phyloP scores from a whole-genome alignment of 2,113 vertebrate genomes.

The Dicerorhinus sumatrensis region DNA sequence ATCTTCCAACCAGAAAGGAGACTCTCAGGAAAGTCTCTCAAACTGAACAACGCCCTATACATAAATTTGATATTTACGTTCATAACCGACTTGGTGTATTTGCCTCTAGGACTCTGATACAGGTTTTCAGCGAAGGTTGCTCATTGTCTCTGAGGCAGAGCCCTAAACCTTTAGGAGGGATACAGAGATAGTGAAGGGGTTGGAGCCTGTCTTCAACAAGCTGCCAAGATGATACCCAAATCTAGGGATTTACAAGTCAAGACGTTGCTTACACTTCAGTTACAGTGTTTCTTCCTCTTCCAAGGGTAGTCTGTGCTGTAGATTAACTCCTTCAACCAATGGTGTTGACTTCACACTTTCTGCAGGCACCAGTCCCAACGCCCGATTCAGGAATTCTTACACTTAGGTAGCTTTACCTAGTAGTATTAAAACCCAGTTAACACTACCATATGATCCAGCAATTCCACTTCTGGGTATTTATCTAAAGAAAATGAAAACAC shows the following conservation, averaged over 20 bases:
- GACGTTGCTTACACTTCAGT: background rate
- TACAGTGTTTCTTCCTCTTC: background rate
- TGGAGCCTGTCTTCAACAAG: background rate
- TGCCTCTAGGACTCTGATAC: background rate
- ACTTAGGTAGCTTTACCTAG: background rate
- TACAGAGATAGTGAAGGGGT: background rate
- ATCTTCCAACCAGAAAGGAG: background rate
- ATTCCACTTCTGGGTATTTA: too few relatives aligned
- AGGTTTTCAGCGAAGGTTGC: background rate
- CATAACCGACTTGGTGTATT: background rate
- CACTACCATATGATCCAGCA: too few relatives aligned
- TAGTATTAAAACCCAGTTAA: background rate
- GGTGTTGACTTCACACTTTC: background rate
- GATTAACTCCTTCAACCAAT: background rate
- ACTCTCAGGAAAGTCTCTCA: background rate
- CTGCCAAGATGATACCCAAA: background rate
- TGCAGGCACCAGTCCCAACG: background rate
- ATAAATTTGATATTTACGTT: background rate
- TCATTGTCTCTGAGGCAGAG: background rate
- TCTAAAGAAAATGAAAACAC: too few relatives aligned
- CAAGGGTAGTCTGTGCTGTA: background rate
- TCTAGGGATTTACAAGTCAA: background rate
- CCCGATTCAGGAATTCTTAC: background rate
- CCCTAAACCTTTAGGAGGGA: background rate
- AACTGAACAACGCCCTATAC: background rate